Conservation (phyloP, 53 echinoderm and acorn worm species). For the Antedon mediterranea region DNA sequence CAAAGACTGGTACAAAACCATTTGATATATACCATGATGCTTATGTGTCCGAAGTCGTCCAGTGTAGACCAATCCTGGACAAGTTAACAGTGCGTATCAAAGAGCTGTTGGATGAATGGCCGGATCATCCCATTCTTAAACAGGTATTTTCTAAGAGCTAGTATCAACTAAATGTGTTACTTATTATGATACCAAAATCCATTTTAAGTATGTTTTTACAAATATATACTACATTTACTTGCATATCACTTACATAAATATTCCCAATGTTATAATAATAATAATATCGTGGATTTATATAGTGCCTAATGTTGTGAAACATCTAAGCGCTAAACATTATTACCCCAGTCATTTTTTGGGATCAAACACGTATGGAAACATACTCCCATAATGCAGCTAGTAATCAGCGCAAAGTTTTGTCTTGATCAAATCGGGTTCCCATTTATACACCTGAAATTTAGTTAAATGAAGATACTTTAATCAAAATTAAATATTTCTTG, state of each 20-base stretch:
- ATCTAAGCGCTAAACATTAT: too few relatives aligned
- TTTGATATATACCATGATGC: conserved; percentile 86
- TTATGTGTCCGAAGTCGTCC: conserved; percentile 45
- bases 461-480: too few relatives aligned
- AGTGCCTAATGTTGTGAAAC: too few relatives aligned
- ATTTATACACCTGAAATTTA: too few relatives aligned
- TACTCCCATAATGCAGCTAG: too few relatives aligned
- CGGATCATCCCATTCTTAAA: conserved; percentile 82
- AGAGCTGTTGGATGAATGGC: conserved; percentile 72
- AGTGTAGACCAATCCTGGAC: conserved; percentile 58
- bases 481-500: not conserved
- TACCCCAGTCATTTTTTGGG: too few relatives aligned
- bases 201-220: not conserved
- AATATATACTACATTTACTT: not conserved
- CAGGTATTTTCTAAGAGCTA: conserved; percentile 50
- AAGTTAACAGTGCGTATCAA: conserved; percentile 29
- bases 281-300: too few relatives aligned
- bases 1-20: conserved; percentile 23
- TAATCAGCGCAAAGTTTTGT: too few relatives aligned
- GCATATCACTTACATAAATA: not conserved
- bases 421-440: too few relatives aligned
- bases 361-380: too few relatives aligned
- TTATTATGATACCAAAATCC: too few relatives aligned
- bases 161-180: not conserved
- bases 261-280: too few relatives aligned